A percentile compares a stretch with the other conserved stretches of the same genome.
phyloP scores from a whole-genome alignment of 2,888 invertebrate species.

The Prosopocoilus inquinatus region DNA sequence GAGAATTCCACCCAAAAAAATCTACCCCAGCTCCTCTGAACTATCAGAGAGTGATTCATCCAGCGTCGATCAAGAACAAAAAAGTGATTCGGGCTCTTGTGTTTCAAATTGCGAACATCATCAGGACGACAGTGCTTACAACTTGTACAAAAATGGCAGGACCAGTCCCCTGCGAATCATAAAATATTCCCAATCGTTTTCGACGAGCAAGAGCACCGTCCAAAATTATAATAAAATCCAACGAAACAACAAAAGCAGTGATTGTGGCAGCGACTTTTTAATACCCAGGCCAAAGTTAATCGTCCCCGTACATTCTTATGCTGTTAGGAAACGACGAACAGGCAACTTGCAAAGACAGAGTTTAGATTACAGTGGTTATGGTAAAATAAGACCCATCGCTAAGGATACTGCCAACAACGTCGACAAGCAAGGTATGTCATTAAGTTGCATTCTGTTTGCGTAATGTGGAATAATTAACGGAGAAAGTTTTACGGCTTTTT shows the following conservation, averaged over 20 bases:
- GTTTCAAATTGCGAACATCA: conserved; percentile 12
- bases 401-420: not conserved
- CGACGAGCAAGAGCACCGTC: conserved; percentile 5
- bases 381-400: conserved; percentile 5
- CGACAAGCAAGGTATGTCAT: not conserved
- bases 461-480: no score
- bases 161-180: conserved; percentile 21
- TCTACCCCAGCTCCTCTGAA: conserved; percentile 37
- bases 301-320: conserved; percentile 86
- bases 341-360: conserved; percentile 60
- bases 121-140: conserved; percentile 21
- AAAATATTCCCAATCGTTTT: conserved; percentile 6
- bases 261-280: conserved; percentile 59
- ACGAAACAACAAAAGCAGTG: conserved; percentile 1
- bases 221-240: conserved; percentile 1
- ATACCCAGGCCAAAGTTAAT: conserved; percentile 84
- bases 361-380: conserved; percentile 14
- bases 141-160: conserved; percentile 41
- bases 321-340: conserved; percentile 73
- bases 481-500: no score
- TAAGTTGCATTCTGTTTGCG: not conserved
- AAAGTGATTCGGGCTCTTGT: conserved; percentile 14
- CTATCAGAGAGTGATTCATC: conserved; percentile 23
- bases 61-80: conserved; percentile 5
- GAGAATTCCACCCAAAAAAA: conserved; percentile 44